These are phyloP conservation scores for Dendrolimus kikuchii DNA, from an alignment of 1,140 invertebrate genomes.

Conservation along the genomic window DNA sequence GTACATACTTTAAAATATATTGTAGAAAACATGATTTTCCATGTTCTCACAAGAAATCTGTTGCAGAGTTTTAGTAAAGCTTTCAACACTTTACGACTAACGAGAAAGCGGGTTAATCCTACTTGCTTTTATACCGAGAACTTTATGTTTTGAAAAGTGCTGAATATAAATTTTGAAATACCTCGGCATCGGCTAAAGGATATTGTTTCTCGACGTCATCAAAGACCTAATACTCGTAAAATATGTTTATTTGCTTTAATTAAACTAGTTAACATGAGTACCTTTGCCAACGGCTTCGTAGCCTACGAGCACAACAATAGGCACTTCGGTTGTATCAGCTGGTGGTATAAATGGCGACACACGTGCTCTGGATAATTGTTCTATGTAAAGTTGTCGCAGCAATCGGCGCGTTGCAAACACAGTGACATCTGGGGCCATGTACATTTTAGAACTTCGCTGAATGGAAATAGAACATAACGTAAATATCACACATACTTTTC, in stretches of 20 bases:
- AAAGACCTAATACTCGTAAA: no score
- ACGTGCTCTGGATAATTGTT: conserved; percentile 42
- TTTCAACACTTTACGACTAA: no score
- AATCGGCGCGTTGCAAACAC: conserved; percentile 41
- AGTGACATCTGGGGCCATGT: conserved; percentile 35
- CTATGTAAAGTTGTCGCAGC: conserved; percentile 46
- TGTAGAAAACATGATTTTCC: no score
- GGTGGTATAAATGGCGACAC: conserved; percentile 41
- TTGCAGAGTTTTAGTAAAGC: no score
- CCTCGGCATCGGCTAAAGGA: not conserved
- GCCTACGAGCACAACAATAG: conserved; percentile 51
- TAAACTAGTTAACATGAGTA: conserved; percentile 9
- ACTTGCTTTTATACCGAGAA: no score
- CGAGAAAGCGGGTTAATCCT: no score
- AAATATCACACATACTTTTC: no score
- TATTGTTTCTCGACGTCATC: not conserved
- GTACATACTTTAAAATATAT: no score
- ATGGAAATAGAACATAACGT: not conserved
- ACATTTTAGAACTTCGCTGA: conserved; percentile 45
- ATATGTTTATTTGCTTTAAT: not conserved
- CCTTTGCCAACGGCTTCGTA: conserved; percentile 59
- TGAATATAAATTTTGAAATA: not conserved
- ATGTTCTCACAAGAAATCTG: no score
- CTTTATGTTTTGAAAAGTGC: no score
- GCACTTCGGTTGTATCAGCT: conserved; percentile 46